phyloP scores from a whole-genome alignment of 2,113 vertebrate genomes.

The Gnathonemus longibarbis region DNA sequence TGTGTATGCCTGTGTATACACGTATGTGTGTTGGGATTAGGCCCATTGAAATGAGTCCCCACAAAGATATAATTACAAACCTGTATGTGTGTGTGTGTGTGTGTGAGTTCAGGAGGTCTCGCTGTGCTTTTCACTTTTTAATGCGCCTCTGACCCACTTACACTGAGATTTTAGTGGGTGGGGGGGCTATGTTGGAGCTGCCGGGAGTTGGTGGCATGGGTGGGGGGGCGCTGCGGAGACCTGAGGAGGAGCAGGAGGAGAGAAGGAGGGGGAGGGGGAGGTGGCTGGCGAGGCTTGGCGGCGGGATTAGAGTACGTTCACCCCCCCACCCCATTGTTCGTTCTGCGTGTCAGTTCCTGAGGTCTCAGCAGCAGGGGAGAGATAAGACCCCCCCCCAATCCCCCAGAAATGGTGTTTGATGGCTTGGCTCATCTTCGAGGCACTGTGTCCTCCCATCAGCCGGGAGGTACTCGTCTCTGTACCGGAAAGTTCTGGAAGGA shows the following conservation, averaged over 20 bases:
- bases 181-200: neutral
- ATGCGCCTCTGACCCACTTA: slow-evolving; percentile 61
- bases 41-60: too few species aligned
- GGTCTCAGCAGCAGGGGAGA: slow-evolving; percentile 44
- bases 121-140: slow-evolving; percentile 48
- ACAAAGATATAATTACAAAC: too few species aligned
- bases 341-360: slow-evolving; percentile 52
- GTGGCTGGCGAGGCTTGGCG: slow-evolving; percentile 14
- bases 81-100: neutral
- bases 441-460: slow-evolving; percentile 38
- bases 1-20: too few species aligned
- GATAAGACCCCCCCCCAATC: slow-evolving; percentile 44
- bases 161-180: slow-evolving; percentile 32
- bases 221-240: neutral
- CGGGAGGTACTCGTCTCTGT: slow-evolving; percentile 19
- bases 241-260: slow-evolving; percentile 25
- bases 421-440: slow-evolving; percentile 50
- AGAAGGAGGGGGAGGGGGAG: neutral
- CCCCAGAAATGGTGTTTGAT: slow-evolving; percentile 36
- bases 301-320: slow-evolving; percentile 39
- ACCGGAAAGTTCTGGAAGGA: slow-evolving; percentile 14
- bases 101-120: neutral
- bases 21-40: too few species aligned
- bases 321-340: slow-evolving; percentile 22
- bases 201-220: neutral